Percentiles rank a stretch among this genome's conserved stretches.
phyloP scores from a whole-genome alignment of 2,888 invertebrate genomes.

The Eupithecia abbreviata region DNA sequence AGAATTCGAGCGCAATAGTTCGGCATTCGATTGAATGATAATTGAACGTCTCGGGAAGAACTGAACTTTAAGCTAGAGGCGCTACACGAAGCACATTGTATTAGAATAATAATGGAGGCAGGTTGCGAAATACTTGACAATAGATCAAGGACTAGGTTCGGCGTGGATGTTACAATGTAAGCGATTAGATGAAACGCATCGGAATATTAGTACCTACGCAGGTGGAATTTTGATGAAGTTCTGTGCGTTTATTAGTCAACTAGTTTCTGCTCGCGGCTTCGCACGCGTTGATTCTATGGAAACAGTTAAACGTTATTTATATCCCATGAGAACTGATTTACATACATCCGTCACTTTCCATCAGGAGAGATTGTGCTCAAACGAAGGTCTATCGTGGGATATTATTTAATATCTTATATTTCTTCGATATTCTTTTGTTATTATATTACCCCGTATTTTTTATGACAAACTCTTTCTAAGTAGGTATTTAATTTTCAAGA shows the following conservation, averaged over 20 bases:
- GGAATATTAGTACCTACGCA: conserved; percentile 38
- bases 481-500: too few relatives aligned
- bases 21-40: conserved; percentile 30
- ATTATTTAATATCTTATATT: too few relatives aligned
- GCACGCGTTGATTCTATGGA: neutral
- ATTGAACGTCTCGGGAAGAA: conserved; percentile 52
- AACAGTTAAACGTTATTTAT: too few relatives aligned
- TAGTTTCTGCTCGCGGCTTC: neutral
- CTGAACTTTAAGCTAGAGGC: conserved; percentile 56
- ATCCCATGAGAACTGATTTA: too few relatives aligned
- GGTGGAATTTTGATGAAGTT: conserved; percentile 35
- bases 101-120: conserved; percentile 61
- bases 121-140: conserved; percentile 70
- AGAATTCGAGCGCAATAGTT: conserved; percentile 25
- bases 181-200: conserved; percentile 64
- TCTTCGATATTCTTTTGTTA: too few relatives aligned
- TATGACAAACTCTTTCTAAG: too few relatives aligned
- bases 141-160: conserved; percentile 77
- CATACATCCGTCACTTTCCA: too few relatives aligned
- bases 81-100: conserved; percentile 58
- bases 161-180: conserved; percentile 62
- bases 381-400: too few relatives aligned
- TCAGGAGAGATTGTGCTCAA: too few relatives aligned
- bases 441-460: too few relatives aligned
- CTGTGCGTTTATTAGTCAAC: neutral